Evolutionary conservation across 2,797 vertebrate genomes (phyloP).

Genomic region (Sorex maritimensis): DNA sequence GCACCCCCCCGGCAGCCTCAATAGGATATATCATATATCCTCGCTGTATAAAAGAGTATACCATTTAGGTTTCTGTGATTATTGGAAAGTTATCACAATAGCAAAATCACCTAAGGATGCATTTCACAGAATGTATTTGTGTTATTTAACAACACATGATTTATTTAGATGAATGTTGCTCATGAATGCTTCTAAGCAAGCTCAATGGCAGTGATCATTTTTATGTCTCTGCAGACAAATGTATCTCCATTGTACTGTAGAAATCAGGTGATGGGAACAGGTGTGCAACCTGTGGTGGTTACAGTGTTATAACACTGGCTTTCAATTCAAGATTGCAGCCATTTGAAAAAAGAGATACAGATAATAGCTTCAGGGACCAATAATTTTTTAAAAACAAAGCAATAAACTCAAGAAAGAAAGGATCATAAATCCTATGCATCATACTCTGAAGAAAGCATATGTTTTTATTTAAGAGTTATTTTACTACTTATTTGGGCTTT

Average conservation of each 20-base stretch:
- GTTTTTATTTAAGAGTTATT: conserved; percentile 65
- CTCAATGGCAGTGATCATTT: neutral
- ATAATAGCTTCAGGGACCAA: conserved; percentile 28
- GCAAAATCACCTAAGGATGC: neutral
- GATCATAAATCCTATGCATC: neutral
- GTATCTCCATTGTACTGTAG: neutral
- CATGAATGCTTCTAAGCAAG: neutral
- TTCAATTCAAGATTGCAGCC: conserved; percentile 67
- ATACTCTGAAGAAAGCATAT: conserved; percentile 48
- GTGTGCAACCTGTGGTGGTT: conserved; percentile 62
- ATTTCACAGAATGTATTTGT: neutral
- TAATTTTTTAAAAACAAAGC: conserved; percentile 68
- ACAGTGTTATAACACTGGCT: conserved; percentile 57
- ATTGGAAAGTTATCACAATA: neutral
- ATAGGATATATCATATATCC: neutral
- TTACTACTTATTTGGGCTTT: conserved; percentile 72
- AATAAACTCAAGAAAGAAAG: conserved; percentile 40
- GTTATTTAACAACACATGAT: neutral
- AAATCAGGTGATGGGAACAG: conserved; percentile 61
- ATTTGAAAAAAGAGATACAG: conserved; percentile 33
- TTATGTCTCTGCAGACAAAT: conserved; percentile 8
- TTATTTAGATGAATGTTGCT: neutral
- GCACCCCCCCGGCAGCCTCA: neutral
- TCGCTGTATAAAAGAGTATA: neutral
- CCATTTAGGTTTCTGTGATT: neutral